A percentile compares a stretch with the other conserved stretches of the same genome.
Evolutionary conservation across 2,888 invertebrate species (phyloP).

Genomic region (Leptothorax acervorum): DNA sequence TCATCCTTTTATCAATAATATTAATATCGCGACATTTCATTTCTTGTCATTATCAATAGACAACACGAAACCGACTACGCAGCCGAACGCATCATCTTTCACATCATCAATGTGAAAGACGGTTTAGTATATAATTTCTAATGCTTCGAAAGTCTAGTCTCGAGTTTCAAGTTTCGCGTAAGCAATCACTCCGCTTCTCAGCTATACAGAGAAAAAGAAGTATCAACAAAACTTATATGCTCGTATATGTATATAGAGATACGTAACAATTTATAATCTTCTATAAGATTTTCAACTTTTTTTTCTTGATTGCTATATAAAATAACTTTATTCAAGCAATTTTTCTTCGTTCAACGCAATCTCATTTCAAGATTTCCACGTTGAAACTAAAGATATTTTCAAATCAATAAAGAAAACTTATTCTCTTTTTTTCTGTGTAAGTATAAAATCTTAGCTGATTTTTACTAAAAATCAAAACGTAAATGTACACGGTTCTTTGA

Average conservation of each 20-base stretch:
- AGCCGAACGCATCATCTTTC: neutral
- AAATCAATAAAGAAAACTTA: too few relatives aligned
- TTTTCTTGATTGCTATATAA: too few relatives aligned
- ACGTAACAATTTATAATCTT: too few relatives aligned
- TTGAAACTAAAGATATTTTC: too few relatives aligned
- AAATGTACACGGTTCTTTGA: neutral
- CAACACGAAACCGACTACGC: neutral
- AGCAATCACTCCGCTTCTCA: neutral
- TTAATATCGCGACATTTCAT: neutral
- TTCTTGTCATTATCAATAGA: neutral
- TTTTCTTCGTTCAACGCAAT: too few relatives aligned
- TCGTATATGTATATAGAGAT: too few relatives aligned
- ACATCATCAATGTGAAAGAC: neutral
- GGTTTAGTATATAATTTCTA: neutral
- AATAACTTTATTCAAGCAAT: too few relatives aligned
- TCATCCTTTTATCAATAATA: neutral
- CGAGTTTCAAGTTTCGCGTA: neutral
- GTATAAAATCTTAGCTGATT: neutral
- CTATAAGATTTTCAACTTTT: too few relatives aligned
- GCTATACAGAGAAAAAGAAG: too few relatives aligned
- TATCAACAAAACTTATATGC: too few relatives aligned
- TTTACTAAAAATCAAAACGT: neutral
- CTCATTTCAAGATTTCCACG: too few relatives aligned
- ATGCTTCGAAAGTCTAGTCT: neutral
- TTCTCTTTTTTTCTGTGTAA: neutral